phyloP scores from a whole-genome alignment of 2,797 vertebrate species.

The Sebastes wilsoni region DNA sequence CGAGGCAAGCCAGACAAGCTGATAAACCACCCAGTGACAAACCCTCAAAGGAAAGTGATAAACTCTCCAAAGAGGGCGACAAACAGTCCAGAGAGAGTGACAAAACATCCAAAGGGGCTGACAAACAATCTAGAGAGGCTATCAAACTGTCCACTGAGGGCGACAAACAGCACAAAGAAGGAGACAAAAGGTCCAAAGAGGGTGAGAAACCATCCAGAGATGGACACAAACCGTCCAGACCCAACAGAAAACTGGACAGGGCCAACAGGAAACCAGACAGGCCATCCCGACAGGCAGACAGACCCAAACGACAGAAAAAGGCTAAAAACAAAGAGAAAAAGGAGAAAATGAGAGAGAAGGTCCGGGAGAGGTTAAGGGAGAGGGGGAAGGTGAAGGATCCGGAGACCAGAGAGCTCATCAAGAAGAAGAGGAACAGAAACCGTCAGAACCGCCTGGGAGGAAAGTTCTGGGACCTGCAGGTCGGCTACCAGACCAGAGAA shows the following conservation, averaged over 20 bases:
- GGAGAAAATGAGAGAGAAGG: constrained; percentile 82
- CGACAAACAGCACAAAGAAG: constrained; percentile 20
- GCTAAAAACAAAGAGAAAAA: constrained; percentile 79
- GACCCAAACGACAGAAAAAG: constrained; percentile 72
- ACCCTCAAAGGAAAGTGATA: constrained; percentile 27
- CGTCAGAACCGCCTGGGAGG: constrained; percentile 92
- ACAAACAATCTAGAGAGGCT: background rate
- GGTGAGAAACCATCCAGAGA: constrained; percentile 42
- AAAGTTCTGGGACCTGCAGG: constrained; percentile 93
- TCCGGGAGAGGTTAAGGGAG: constrained; percentile 83
- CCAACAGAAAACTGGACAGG: constrained; percentile 53
- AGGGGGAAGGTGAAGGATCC: constrained; percentile 86
- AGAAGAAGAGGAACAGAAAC: constrained; percentile 93
- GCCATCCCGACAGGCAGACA: constrained; percentile 59
- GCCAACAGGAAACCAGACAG: constrained; percentile 61
- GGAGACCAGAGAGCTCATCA: constrained; percentile 91
- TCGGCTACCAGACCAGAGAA: constrained; percentile 94
- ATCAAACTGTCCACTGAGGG: constrained; percentile 29
- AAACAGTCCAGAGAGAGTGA: constrained; percentile 12
- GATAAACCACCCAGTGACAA: constrained; percentile 26
- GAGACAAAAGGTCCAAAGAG: constrained; percentile 33
- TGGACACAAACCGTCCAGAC: constrained; percentile 41
- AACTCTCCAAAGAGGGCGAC: constrained; percentile 27
- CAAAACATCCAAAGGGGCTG: constrained; percentile 28
- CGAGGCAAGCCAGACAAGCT: constrained; percentile 84